These are phyloP conservation scores for Teleogryllus occipitalis DNA, from an alignment of 1,140 invertebrate genomes.

Conservation along the genomic window DNA sequence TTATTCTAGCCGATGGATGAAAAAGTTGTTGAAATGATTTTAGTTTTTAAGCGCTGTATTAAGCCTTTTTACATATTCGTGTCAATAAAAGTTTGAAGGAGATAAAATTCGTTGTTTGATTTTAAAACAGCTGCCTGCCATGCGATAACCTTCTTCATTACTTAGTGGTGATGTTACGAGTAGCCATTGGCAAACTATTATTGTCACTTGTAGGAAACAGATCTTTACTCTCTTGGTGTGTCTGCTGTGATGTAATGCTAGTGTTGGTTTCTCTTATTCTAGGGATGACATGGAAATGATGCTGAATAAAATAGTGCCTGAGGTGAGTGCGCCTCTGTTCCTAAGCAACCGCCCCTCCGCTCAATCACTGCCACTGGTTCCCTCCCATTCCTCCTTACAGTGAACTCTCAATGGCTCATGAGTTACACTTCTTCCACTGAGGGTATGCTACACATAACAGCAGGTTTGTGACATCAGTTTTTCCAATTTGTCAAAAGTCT, in stretches of 20 bases:
- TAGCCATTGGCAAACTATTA: neutral
- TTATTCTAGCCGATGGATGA: neutral
- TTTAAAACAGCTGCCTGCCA: neutral
- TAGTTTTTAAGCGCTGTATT: too few species aligned
- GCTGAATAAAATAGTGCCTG: conserved; percentile 96
- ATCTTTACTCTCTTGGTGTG: neutral
- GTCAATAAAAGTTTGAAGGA: too few species aligned
- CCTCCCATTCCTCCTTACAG: too few species aligned
- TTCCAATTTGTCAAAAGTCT: too few species aligned
- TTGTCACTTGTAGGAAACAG: neutral
- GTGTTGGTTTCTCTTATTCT: conserved; percentile 23
- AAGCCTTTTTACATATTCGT: too few species aligned
- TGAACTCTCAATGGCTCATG: neutral
- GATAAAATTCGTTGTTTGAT: neutral
- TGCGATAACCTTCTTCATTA: neutral
- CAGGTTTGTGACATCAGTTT: too few species aligned
- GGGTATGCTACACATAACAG: too few species aligned
- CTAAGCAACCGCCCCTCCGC: neutral
- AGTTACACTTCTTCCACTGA: neutral
- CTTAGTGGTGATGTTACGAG: conserved; percentile 3
- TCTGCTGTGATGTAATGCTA: conserved; percentile 1
- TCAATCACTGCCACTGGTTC: too few species aligned
- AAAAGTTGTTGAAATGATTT: neutral
- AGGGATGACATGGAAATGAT: conserved; percentile 98
- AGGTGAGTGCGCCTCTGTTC: conserved; percentile 42